phyloP scores from a whole-genome alignment of 2,888 invertebrate species.

The Cerastoderma edule region DNA sequence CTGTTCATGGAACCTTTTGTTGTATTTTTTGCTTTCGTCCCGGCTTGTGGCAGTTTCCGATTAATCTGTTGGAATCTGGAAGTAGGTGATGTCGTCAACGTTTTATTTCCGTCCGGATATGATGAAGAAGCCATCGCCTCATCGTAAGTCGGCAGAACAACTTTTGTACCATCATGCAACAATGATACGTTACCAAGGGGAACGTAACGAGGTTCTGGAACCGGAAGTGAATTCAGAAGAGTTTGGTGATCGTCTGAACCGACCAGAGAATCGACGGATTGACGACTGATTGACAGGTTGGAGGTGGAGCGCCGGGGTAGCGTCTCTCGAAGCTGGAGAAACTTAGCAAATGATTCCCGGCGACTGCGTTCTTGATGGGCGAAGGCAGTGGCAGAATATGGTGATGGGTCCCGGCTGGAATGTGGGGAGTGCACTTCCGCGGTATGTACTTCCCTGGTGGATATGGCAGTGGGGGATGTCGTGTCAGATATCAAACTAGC shows the following conservation, averaged over 20 bases:
- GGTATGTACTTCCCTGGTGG: background rate
- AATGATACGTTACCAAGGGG: background rate
- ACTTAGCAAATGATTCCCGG: conserved; percentile 45
- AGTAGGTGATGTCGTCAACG: background rate
- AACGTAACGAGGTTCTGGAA: background rate
- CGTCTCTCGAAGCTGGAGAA: conserved; percentile 38
- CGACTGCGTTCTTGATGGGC: conserved; percentile 17
- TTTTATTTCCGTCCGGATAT: background rate
- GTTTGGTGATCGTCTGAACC: background rate
- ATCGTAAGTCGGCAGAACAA: background rate
- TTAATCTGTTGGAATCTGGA: conserved; percentile 8
- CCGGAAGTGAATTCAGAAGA: background rate
- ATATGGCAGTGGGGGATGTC: background rate
- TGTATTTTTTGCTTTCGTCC: background rate
- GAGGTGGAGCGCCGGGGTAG: conserved; percentile 36
- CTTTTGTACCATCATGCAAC: background rate
- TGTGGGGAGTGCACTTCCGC: conserved; percentile 14
- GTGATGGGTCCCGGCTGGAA: conserved; percentile 24
- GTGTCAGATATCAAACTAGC: background rate
- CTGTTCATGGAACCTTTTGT: background rate
- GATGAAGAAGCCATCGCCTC: background rate
- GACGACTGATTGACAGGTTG: conserved; percentile 7
- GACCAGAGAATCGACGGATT: background rate
- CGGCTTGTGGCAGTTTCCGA: background rate
- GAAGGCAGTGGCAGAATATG: conserved; percentile 6